Conservation (phyloP, 92 coral and sea anemone species). For the Zoanthus solanderi region DNA sequence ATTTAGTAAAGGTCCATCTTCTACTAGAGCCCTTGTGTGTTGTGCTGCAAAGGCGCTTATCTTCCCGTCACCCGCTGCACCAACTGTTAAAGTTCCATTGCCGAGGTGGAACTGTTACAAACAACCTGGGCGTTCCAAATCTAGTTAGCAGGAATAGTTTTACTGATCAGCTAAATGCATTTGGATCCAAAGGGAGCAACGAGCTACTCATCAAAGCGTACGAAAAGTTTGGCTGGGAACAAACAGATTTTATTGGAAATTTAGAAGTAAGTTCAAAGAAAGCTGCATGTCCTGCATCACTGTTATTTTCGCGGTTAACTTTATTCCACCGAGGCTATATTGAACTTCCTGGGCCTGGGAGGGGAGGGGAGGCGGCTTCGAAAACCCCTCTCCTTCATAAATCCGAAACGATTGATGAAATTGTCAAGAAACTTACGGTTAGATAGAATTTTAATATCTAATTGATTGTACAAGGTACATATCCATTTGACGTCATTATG, state of each 20-base stretch:
- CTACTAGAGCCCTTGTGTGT: constrained; percentile 56
- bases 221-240: constrained; percentile 32
- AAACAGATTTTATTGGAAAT: constrained; percentile 46
- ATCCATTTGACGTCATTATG: background rate
- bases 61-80: constrained; percentile 47
- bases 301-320: background rate
- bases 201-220: constrained; percentile 51
- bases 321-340: background rate
- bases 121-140: constrained; percentile 48
- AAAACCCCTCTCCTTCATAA: too few species aligned
- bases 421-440: background rate
- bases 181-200: constrained; percentile 50
- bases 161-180: constrained; percentile 34
- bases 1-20: constrained; percentile 62
- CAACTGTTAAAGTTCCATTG: constrained; percentile 57
- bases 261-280: constrained; percentile 23
- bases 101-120: constrained; percentile 41
- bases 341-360: too few species aligned
- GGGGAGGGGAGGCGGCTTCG: too few species aligned
- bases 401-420: background rate
- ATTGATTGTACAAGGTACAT: background rate
- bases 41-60: constrained; percentile 29
- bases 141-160: background rate
- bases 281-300: background rate
- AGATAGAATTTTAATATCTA: background rate